These are phyloP conservation scores for Nomada ruficornis DNA, from an alignment of 2,888 invertebrate genomes.

Conservation along the genomic window DNA sequence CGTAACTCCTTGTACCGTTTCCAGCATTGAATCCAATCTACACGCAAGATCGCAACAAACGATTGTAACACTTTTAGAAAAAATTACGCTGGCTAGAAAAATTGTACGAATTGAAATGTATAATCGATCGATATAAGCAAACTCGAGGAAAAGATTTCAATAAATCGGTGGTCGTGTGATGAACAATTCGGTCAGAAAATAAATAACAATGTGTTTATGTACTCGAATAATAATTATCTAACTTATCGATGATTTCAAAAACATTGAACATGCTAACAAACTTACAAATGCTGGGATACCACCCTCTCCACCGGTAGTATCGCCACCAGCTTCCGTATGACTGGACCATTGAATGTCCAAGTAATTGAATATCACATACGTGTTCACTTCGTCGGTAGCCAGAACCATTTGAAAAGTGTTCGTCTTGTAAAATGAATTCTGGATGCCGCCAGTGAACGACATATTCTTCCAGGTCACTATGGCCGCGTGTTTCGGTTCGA, in stretches of 20 bases:
- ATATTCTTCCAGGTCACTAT: conserved; percentile 98
- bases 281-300: conserved; percentile 94
- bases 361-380: conserved; percentile 98
- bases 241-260: too few relatives aligned
- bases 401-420: conserved; percentile 98
- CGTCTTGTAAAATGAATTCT: conserved; percentile 92
- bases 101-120: too few relatives aligned
- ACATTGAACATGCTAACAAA: conserved; percentile 59
- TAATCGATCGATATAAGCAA: too few relatives aligned
- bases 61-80: too few relatives aligned
- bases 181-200: too few relatives aligned
- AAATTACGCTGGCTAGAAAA: too few relatives aligned
- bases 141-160: too few relatives aligned
- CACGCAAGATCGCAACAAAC: neutral
- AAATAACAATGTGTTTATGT: too few relatives aligned
- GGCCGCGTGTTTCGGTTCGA: conserved; percentile 95
- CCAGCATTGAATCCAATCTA: conserved; percentile 98
- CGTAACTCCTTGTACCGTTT: conserved; percentile 95
- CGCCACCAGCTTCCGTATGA: conserved; percentile 96
- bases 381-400: conserved; percentile 96
- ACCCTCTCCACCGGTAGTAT: conserved; percentile 93
- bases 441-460: conserved; percentile 95
- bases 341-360: conserved; percentile 95
- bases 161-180: too few relatives aligned
- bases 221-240: too few relatives aligned